Conservation (phyloP, 2,113 vertebrate species). For the Crypturellus undulatus region DNA sequence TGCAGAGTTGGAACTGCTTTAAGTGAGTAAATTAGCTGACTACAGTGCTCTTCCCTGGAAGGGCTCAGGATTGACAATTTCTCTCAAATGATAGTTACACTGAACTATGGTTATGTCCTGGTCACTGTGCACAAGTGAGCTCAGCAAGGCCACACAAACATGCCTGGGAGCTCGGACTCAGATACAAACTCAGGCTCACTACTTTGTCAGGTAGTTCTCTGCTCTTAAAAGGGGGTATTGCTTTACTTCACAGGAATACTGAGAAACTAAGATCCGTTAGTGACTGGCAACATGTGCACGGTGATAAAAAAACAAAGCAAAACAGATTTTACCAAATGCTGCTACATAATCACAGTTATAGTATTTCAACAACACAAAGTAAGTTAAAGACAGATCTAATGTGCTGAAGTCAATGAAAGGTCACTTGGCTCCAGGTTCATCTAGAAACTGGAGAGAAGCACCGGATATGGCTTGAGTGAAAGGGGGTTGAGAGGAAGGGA, state of each 20-base stretch:
- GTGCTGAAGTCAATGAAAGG: background rate
- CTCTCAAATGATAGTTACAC: background rate
- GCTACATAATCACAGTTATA: background rate
- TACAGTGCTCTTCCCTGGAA: background rate
- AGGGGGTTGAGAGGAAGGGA: background rate
- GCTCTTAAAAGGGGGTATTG: background rate
- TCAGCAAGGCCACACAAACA: background rate
- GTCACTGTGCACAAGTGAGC: background rate
- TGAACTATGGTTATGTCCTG: background rate
- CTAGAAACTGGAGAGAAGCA: background rate
- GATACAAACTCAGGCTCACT: too few species aligned
- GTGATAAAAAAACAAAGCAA: background rate
- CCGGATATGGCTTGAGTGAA: background rate
- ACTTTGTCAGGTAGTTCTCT: background rate
- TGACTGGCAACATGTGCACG: background rate
- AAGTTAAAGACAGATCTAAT: background rate
- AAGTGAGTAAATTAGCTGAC: background rate
- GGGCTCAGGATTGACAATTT: background rate
- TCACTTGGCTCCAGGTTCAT: background rate
- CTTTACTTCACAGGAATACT: background rate
- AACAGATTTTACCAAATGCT: background rate
- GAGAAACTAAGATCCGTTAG: background rate
- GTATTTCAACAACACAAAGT: background rate
- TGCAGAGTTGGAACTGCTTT: background rate
- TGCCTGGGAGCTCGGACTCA: background rate